Evolutionary conservation across 92 coral and sea anemone species (phyloP), one percentile per base, ranked within the genome.

Genomic region (Montipora capitata): DNA sequence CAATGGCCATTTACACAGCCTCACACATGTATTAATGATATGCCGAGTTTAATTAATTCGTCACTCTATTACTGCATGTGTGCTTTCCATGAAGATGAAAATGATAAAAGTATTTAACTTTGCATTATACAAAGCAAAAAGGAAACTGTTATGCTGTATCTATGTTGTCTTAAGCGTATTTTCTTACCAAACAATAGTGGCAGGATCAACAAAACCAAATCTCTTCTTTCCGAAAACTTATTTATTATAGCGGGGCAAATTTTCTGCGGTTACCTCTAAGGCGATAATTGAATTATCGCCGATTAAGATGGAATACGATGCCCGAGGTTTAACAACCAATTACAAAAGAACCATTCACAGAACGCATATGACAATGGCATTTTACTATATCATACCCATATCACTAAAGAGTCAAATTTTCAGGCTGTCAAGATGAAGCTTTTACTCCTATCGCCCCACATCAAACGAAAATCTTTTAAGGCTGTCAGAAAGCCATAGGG

Each of bases 61-160:
- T 85, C 91, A 92, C 88, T 69, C 74, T 43, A 68, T 85, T 74
- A 69, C 49, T 87, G 12, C 78, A 45, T 71, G 81, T 69, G 86
- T 72, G 87, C 78, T 89, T 92, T 78, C 61, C 77, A 76, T 74
- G 89, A 61, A 80, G 87, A 89, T 84, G 81, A 62, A 64, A 18
- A 3, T 58, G 80, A 86, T 89, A 89, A 84, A 92, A 81, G 84
- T 88, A 90, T 92, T 92, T 92, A 92, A 92, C 84, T 80, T 85
- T 84, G 61, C 95, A 89, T 92, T 92, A 89, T 42, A 74, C 49
- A 10, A 81, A 76, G 15, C 56, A 40, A 51, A 73, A 48, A 38
- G 63, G 15, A 72, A 70, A 72, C 70, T 59, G 43, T n/a, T 35
- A 27, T 68, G 41, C 45, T 15, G 61, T 3, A 16, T 39, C 81